Evolutionary conservation across 1,140 invertebrate species (phyloP), one percentile per base, ranked within the genome.

Genomic region (Cepaea nemoralis): DNA sequence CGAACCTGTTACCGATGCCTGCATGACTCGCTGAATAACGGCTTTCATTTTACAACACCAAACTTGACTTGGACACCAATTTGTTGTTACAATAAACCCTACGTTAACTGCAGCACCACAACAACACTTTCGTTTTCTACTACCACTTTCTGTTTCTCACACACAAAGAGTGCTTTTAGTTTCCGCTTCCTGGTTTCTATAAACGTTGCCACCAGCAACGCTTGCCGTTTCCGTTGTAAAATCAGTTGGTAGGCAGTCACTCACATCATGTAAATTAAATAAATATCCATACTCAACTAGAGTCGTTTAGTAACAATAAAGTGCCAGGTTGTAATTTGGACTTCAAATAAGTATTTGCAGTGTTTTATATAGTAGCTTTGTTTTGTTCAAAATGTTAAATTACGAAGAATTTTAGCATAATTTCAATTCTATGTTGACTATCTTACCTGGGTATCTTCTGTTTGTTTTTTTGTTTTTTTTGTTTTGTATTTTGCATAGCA

Each of bases 21-120:
- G 93, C 71, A 92, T 93, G 50, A 95, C 95, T 75, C 95, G 91
- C 91, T 96, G 95, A 84, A 96, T 93, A 82, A 96, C 89, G n/a
- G 94, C 94, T 91, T 94, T 94, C 94, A 95, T 95, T 87, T 22
- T 50, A 35, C 69, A 71, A 42, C n/a, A n/a, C n/a, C n/a, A 71
- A 2, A 27, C 6, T 2, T 71, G 14, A 5, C 0, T 40, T 40
- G 8, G 12, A 71, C 19, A 1, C n/a, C 16, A 8, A 55, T 55
- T 1, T 55, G 8, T 14, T 55, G 3, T 55, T 55, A 22, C 6
- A 22, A 8, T 22, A 24, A 55, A 22, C 19, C 19, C 8, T 55
- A 19, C 19, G 42, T 45, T 16, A 45, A 16, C 16, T 6, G 6
- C 16, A 16, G 8, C 42, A 45, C 6, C 42, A 10, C 42, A 10